Base-by-base conservation (phyloP, 2,888 invertebrate genomes). In the Synanthedon vespiformis region DNA sequence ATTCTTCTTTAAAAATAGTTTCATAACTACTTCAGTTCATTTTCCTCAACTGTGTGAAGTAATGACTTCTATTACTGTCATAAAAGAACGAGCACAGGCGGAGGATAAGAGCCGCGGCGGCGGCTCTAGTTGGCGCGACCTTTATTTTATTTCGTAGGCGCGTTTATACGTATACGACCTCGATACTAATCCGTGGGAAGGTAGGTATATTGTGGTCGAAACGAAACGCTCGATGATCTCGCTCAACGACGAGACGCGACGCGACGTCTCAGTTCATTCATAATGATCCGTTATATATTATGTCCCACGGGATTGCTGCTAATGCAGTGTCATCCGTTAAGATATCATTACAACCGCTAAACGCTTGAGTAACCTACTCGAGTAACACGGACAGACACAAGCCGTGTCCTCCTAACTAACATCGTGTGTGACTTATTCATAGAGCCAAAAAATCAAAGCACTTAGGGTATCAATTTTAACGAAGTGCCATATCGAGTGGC, bases 161-260 rank as follows among this genome's bases (percentile, higher is more conserved):
- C 63, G 58, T 64, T 13, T 44, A 34, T 34, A 34, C 34, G 34
- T 34, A 60, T 56, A 59, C 61, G 74, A 62, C 77, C 77, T 72
- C 76, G 72, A 73, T 74, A 72, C 58, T 63, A 72, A 67, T 74
- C 72, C 77, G 78, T 79, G 78, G 77, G 78, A 79, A 79, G 79
- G 54, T 59, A 79, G 79, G 54, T 59, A 57, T 60, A 62, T 63
- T 65, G 68, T 61, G 62, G 63, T 58, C 34, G 8, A 34, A 34
- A 8, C 34, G 34, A 34, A 34, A 34, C 62, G 60, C 44, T 48
- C 12, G 48, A 11, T 57, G 64, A 34, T 34, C 10, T 63, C 58
- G 65, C 61, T 34, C 34, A 10, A 34, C 34, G 34, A 63, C 53
- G 56, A 4, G 22, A 22, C 53, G 56, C 22, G 22, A 22, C 22